These are phyloP conservation scores for Sebastes umbrosus DNA, from an alignment of 2,797 vertebrate species.

Conservation along the genomic window DNA sequence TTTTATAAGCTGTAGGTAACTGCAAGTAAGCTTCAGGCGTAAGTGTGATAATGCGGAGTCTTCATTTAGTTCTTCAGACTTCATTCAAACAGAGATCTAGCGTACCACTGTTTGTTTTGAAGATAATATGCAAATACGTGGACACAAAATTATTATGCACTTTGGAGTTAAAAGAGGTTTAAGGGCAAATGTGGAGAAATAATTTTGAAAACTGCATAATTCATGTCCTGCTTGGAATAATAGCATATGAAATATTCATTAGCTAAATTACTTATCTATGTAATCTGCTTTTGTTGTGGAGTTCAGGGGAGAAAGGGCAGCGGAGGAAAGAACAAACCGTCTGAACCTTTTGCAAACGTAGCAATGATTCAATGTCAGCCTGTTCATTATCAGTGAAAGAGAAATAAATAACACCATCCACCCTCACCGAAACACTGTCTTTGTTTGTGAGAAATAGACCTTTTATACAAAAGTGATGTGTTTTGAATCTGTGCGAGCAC, in stretches of 20 bases:
- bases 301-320: constrained; percentile 65
- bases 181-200: constrained; percentile 62
- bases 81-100: not conserved
- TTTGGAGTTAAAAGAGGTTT: constrained; percentile 62
- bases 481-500: constrained; percentile 4
- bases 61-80: not conserved
- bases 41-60: not conserved
- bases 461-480: constrained; percentile 14
- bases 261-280: constrained; percentile 69
- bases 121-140: constrained; percentile 54
- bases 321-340: constrained; percentile 49
- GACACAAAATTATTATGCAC: constrained; percentile 38
- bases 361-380: constrained; percentile 38
- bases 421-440: not conserved
- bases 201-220: constrained; percentile 74
- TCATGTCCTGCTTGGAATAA: constrained; percentile 76
- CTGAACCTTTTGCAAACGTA: constrained; percentile 42
- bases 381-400: constrained; percentile 47
- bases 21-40: not conserved
- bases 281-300: constrained; percentile 73
- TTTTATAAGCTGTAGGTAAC: not conserved
- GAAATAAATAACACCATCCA: constrained; percentile 11
- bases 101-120: constrained; percentile 47
- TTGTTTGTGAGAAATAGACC: constrained; percentile 36
- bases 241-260: constrained; percentile 79